A percentile compares a stretch with the other conserved stretches of the same genome.
These are phyloP conservation scores for Rousettus madagascariensis DNA, from an alignment of 2,797 vertebrate species.

Conservation along the genomic window DNA sequence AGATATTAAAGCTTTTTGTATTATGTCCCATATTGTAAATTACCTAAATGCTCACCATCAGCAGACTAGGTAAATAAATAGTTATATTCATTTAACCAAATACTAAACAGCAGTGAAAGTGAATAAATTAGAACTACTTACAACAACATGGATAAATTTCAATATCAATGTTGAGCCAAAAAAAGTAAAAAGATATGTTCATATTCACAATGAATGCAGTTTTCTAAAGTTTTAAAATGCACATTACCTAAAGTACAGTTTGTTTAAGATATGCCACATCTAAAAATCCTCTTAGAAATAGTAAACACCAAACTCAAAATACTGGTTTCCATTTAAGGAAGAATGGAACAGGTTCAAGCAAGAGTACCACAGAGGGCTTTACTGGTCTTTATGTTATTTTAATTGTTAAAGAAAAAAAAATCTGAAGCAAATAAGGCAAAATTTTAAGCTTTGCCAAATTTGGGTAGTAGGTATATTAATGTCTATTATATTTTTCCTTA, in stretches of 20 bases:
- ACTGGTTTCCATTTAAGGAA: neutral
- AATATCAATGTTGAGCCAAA: neutral
- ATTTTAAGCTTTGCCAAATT: neutral
- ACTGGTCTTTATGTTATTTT: neutral
- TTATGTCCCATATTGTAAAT: neutral
- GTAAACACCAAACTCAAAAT: constrained; percentile 2
- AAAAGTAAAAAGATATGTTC: neutral
- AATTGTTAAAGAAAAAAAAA: neutral
- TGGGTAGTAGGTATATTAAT: neutral
- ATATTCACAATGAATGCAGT: neutral
- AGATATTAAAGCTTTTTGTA: neutral
- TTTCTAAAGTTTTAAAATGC: neutral
- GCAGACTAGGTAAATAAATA: neutral
- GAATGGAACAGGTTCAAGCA: neutral
- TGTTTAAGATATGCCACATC: neutral
- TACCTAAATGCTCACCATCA: neutral
- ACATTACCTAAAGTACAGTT: neutral
- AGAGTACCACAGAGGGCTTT: neutral
- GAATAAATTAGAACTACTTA: neutral
- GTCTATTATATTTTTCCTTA: neutral
- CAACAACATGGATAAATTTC: neutral
- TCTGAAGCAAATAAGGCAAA: neutral
- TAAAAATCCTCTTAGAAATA: neutral
- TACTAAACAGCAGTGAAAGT: neutral
- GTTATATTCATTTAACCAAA: neutral